A percentile compares a stretch with the other conserved stretches of the same genome.
Conservation (phyloP, 2,113 vertebrate species). For the Malurus elegans region DNA sequence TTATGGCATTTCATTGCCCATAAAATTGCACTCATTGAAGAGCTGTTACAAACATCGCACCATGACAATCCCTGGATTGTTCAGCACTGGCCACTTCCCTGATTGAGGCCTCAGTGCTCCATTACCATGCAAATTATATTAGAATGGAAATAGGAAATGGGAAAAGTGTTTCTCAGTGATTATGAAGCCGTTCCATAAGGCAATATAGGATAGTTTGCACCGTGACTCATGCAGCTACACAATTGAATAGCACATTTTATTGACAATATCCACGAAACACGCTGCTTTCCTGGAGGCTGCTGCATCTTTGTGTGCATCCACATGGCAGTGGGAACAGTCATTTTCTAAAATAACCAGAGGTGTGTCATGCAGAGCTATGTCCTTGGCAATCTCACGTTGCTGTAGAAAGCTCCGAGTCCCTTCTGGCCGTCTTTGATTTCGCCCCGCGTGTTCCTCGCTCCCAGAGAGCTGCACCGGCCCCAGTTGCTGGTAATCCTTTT, state of each 20-base stretch:
- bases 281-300: not conserved
- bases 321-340: not conserved
- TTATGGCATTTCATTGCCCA: not conserved
- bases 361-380: conserved; percentile 24
- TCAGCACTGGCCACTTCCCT: not conserved
- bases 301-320: not conserved
- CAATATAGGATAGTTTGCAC: not conserved
- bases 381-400: not conserved
- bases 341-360: conserved; percentile 30
- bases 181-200: not conserved
- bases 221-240: not conserved
- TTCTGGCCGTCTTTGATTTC: not conserved
- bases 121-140: not conserved
- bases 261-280: not conserved
- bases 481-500: not conserved
- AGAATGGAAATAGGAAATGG: not conserved
- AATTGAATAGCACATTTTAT: not conserved
- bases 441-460: not conserved
- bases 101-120: not conserved
- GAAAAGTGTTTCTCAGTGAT: not conserved
- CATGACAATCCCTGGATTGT: rapidly evolving
- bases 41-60: not conserved
- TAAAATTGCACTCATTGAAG: not conserved
- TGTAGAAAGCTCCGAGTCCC: not conserved
- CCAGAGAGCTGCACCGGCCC: not conserved